Conservation (phyloP, 1,140 invertebrate genomes). For the Drosophila nigrodunni region DNA sequence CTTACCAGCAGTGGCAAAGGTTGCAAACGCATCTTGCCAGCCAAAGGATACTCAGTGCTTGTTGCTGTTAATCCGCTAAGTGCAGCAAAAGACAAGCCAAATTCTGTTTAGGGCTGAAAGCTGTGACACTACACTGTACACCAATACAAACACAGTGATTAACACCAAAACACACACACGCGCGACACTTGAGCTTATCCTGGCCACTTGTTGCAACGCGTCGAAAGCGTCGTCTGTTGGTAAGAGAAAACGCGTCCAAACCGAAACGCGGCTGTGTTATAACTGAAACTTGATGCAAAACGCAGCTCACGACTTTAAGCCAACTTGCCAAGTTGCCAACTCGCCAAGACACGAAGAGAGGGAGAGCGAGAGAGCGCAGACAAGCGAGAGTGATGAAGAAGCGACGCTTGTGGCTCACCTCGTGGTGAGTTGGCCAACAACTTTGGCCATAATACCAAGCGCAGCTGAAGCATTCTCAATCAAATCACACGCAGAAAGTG, state of each 20-base stretch:
- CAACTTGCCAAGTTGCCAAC: constrained; percentile 17
- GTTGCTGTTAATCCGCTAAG: constrained; percentile 23
- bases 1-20: constrained; percentile 71
- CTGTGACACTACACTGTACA: constrained; percentile 37
- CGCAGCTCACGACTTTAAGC: constrained; percentile 47
- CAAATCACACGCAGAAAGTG: constrained; percentile 66
- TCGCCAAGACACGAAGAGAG: constrained; percentile 12
- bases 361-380: constrained; percentile 18
- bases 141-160: constrained; percentile 1
- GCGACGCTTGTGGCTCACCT: constrained; percentile 29
- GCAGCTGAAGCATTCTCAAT: constrained; percentile 71
- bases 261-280: constrained; percentile 67
- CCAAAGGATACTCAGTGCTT: constrained; percentile 17
- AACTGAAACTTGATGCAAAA: constrained; percentile 69
- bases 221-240: constrained; percentile 34
- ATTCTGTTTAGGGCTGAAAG: no score
- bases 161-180: no score
- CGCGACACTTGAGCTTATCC: constrained; percentile 44
- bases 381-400: constrained; percentile 46
- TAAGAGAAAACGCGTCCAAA: constrained; percentile 62
- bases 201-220: constrained; percentile 24
- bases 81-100: background rate
- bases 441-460: constrained; percentile 10
- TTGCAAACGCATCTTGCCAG: constrained; percentile 62
- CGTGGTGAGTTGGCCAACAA: constrained; percentile 58